Base-by-base conservation (phyloP, 2,888 invertebrate species). In the Tridacna gigas region DNA sequence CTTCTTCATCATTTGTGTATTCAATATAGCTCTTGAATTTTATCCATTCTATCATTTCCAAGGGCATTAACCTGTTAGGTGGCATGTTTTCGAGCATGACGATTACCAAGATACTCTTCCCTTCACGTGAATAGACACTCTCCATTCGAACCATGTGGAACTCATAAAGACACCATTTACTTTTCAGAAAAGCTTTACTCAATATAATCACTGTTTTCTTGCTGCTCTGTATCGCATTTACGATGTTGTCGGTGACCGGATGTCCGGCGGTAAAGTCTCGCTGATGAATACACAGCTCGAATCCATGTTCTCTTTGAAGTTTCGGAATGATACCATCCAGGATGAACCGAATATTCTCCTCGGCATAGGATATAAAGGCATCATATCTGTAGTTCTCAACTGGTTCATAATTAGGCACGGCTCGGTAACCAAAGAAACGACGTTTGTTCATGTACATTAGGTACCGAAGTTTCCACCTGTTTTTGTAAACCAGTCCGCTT, bases 131-230 rank as follows among this genome's bases (percentile, higher is more conserved):
- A 69, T 82, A 84, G 11, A 84, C 77, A 69, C 83, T 83, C 66
- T 89, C 89, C 86, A 86, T 83, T 25, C 81, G 63, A 4, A 89
- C 89, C 78, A 88, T 87, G 26, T 88, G 80, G 28, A 90, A 85
- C 79, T 91, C 91, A 71, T 88, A 89, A 69, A 86, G 79, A 83
- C 90, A 90, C 83, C 84, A 90, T n/a, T 87, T 71, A 60, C 88
- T 89, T 18, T 79, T 20, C 11, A 89, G 26, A 69, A 88, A 91
- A 26, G 26, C 47, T 12, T 63, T 56, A 12, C 88, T 80, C n/a
- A 91, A 47, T 20, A 91, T 20, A 26, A 89, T 82, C 0, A 90
- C 60, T 0, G 88, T 89, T 66, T 89, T 87, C 74, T 82, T 84
- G 78, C 91, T 91, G 22, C 61, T 76, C 45, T 83, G 60, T 12